Base-by-base conservation (phyloP, 2,888 invertebrate genomes). In the Tachina grossa region DNA sequence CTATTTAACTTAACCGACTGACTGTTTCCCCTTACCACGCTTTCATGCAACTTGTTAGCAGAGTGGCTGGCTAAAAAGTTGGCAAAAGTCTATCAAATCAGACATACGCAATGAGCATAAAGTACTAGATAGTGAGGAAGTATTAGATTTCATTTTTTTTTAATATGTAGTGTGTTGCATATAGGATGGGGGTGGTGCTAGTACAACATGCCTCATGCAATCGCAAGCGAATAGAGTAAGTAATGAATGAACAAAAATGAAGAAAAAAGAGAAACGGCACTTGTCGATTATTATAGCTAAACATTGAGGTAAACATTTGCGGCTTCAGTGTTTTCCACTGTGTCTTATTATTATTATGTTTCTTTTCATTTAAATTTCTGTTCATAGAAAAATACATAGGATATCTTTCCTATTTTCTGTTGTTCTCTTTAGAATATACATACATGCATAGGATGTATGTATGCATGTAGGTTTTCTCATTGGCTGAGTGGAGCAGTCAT, bases 261-360 rank as follows among this genome's bases (percentile, higher is more conserved):
- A 74, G 31, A 31, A 13, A 66, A 55, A 66, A 31, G n/a, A 57
- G 59, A 72, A 69, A 78, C 74, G 71, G 49, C 85, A 85, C 85
- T 85, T 85, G 85, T 55, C 83, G 83, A 72, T 80, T 85, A 79
- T 63, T 76, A 78, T 76, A 80, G 72, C 79, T 83, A 72, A 85
- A 80, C 85, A 85, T 85, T 85, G 79, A 85, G 85, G 85, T 85
- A 85, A 85, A 85, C 79, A 85, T 85, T 85, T 85, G 85, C 85
- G 85, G 85, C 85, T 85, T 85, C 85, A 85, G 79, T 85, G 53
- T 75, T 79, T 83, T 83, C 63, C 76, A 83, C 66, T 68, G 59
- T 78, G 63, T 72, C 59, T 82, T 72, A 72, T 79, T 78, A 74
- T 83, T 85, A 71, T 79, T 75, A 63, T 79, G 83, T 66, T 79